Percentiles rank a stretch among this genome's conserved stretches.
Evolutionary conservation across 2,888 invertebrate species (phyloP).

Genomic region (Drosophila phalerata): DNA sequence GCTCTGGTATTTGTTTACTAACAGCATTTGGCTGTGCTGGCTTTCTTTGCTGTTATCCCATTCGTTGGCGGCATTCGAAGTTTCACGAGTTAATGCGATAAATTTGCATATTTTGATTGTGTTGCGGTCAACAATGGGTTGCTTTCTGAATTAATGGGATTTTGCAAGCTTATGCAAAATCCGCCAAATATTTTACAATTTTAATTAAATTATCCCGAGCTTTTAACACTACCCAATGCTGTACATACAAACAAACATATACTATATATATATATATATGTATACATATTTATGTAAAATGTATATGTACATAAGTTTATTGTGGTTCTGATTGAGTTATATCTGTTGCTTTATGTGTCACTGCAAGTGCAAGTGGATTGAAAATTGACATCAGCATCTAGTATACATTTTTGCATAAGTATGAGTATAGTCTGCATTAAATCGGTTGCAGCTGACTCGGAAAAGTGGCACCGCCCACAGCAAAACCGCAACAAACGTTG

Average conservation of each 20-base stretch:
- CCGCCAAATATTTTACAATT: slow-evolving; percentile 81
- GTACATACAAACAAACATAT: slow-evolving; percentile 10
- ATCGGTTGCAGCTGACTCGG: slow-evolving; percentile 33
- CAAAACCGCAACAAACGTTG: slow-evolving; percentile 66
- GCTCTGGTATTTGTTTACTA: slow-evolving; percentile 63
- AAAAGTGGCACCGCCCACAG: slow-evolving; percentile 49
- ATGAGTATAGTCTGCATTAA: slow-evolving; percentile 16
- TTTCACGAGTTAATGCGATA: slow-evolving; percentile 83
- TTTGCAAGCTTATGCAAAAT: slow-evolving; percentile 82
- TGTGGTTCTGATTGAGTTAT: slow-evolving; percentile 20
- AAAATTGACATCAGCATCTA: slow-evolving; percentile 45
- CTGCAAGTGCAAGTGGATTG: slow-evolving; percentile 27
- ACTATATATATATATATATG: too few species aligned
- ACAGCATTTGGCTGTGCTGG: slow-evolving; percentile 50
- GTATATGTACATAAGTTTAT: slow-evolving; percentile 11
- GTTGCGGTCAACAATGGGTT: slow-evolving; percentile 83
- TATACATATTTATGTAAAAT: slow-evolving; percentile 12
- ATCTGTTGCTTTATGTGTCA: slow-evolving; percentile 30
- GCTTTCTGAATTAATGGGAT: slow-evolving; percentile 84
- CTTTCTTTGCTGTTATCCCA: slow-evolving; percentile 50
- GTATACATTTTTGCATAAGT: slow-evolving; percentile 30
- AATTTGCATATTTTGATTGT: slow-evolving; percentile 84
- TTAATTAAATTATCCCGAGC: slow-evolving; percentile 80
- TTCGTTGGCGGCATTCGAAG: slow-evolving; percentile 57
- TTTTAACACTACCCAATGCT: slow-evolving; percentile 56